phyloP scores from a whole-genome alignment of 2,113 vertebrate species.

The Scophthalmus maximus region DNA sequence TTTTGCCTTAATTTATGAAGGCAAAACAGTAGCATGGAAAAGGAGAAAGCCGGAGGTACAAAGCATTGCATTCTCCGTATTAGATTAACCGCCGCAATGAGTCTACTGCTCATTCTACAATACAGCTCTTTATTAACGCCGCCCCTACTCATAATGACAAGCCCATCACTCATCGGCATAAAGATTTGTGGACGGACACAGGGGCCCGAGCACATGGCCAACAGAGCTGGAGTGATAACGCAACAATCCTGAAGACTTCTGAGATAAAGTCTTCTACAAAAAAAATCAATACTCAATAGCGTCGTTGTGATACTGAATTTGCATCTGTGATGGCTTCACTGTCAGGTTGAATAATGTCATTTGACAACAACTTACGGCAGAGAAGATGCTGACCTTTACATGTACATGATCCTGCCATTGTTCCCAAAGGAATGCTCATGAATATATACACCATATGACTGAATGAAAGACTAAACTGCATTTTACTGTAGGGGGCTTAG shows the following conservation, averaged over 20 bases:
- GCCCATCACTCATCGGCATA: background rate
- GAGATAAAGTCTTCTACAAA: background rate
- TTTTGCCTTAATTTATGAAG: no score
- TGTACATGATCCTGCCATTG: background rate
- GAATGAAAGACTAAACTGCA: no score
- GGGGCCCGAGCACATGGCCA: background rate
- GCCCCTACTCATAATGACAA: constrained; percentile 11
- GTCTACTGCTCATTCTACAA: background rate
- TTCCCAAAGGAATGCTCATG: background rate
- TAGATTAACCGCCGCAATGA: background rate
- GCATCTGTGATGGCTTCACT: background rate
- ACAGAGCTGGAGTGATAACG: background rate
- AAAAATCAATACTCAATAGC: background rate
- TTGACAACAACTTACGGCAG: background rate
- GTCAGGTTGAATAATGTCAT: background rate
- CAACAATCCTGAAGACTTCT: background rate
- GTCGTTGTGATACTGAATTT: background rate
- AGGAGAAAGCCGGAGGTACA: background rate
- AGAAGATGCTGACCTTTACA: background rate
- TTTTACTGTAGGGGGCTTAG: no score
- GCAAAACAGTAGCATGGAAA: background rate
- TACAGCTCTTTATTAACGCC: background rate
- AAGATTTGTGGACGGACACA: background rate
- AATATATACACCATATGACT: background rate
- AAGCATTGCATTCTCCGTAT: background rate